Evolutionary conservation across 2,797 vertebrate genomes (phyloP), one percentile per base, ranked within the genome.

Genomic region (Hypotaenidia okinawae): DNA sequence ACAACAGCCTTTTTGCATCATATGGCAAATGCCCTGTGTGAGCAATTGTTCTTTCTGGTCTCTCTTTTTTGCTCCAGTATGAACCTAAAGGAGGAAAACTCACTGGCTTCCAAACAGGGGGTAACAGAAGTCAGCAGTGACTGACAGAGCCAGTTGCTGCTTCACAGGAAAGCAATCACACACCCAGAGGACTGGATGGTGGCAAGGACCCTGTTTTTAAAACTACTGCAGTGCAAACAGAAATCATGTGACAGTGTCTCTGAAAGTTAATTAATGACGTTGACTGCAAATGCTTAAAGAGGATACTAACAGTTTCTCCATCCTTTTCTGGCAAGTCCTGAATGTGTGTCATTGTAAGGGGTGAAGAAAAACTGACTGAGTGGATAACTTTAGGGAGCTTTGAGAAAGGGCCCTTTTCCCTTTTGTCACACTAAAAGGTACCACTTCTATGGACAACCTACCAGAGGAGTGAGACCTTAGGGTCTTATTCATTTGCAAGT

Each of bases 151-250:
- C 4, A 2, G 62, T 16, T 24, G n/a, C 27, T 18, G 19, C 39
- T 89, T 78, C 6, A 1, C 23, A 73, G 28, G 51, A 70, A 72
- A 87, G 57, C 30, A 72, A 37, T 55, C 28, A 9, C 33, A 9
- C 12, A 13, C 16, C 14, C 47, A 43, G 22, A 45, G 33, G 6
- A 32, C 13, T 39, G 51, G 45, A 87, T 0, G 14, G 70, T 24
- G 62, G 41, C 24, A 75, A 85, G 78, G 0, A 1, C 17, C 3
- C 1, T 1, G 0, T 0, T 66, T 90, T 74, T 68, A 3, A 69
- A 82, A 66, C 62, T 51, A 41, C 13, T 55, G 73, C 16, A 28
- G 12, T 39, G 24, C n/a, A 81, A 75, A 75, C 16, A 70, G n/a
- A 54, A 91, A 64, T 43, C 14, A 18, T 4, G 2, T 79, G 63